Evolutionary conservation across 2,113 vertebrate species (phyloP), one percentile per base, ranked within the genome.

Genomic region (Pyxicephalus adspersus): DNA sequence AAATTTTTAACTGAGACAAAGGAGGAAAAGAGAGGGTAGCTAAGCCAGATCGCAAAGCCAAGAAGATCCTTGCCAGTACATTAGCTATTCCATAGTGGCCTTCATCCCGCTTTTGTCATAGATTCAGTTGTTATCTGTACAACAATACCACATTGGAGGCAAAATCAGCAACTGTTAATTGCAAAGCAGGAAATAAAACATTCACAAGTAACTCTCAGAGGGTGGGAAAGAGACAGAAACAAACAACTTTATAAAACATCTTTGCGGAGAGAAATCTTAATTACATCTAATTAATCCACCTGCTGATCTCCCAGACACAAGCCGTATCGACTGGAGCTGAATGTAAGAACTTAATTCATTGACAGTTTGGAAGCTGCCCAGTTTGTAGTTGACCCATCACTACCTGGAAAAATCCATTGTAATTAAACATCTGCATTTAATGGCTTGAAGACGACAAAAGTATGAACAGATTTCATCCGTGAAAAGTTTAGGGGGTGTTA

Each of bases 271-370:
- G 68, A 73, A 81, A 81, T 73, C 67, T 81, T 73, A 73, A 73
- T 73, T 81, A 64, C 58, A 72, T 81, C 55, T 72, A 81, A 73
- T 81, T 81, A 81, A 81, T 81, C 78, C 78, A 81, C 67, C 58
- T 64, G 67, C 78, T 81, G 78, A 80, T 72, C 57, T 64, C 6
- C 45, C 19, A 25, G 25, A 51, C 67, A 64, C 57, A 70, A 72
- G 78, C 38, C 15, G 2, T 63, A 73, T 81, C 60, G 67, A 81
- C 68, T 73, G 45, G 19, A 73, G 51, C 55, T 4, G 58, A 38
- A 64, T 29, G 17, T 4, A 23, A 81, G 45, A 81, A 31, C 45
- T 55, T 55, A 64, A 61, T 73, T 55, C 58, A 73, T 29, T 17
- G 67, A 81, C 45, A 61, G 23, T 45, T 55, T 81, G 68, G 78